Evolutionary conservation across 2,113 vertebrate species (phyloP), one percentile per base, ranked within the genome.

Genomic region (Megalops atlanticus): DNA sequence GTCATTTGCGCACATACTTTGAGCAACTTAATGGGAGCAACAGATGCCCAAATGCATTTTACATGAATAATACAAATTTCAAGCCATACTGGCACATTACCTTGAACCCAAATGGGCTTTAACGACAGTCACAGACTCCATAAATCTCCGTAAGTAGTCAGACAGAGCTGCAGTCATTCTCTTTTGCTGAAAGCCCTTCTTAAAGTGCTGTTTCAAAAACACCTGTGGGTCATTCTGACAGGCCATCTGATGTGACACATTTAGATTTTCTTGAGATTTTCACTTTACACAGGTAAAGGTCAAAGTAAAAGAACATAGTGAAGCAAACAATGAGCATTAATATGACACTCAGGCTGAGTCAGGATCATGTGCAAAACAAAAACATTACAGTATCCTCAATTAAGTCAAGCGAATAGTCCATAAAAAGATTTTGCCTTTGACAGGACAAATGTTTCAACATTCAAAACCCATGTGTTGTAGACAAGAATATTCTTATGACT

Each of bases 101-200:
- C 58, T 64, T 64, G 58, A 64, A 24, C 58, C 58, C 14, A 64
- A 64, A 31, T 64, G 58, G n/a, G n/a, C 27, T 31, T n/a, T 64
- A 64, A 16, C 21, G 4, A 64, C 58, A n/a, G 52, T 58, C 8
- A 4, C 52, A 31, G 24, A 27, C 58, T 64, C 2, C 24, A n/a
- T 31, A 31, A 3, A 31, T 64, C 24, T n/a, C n/a, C 52, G 2
- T 58, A 58, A 31, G 8, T 64, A 64, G 21, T 64, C 4, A 64
- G 58, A 31, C n/a, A 64, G 31, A 64, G 18, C n/a, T n/a, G 11
- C 24, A 27, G n/a, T 24, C 58, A 31, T 21, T 4, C n/a, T 10
- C 58, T 64, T 64, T 64, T 64, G 58, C n/a, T 64, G 31, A 64
- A 64, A 64, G 58, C n/a, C 31, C 7, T 64, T 64, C 52, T 52